Conservation (phyloP, 2,797 vertebrate species). For the Neomorphus geoffroyi region DNA sequence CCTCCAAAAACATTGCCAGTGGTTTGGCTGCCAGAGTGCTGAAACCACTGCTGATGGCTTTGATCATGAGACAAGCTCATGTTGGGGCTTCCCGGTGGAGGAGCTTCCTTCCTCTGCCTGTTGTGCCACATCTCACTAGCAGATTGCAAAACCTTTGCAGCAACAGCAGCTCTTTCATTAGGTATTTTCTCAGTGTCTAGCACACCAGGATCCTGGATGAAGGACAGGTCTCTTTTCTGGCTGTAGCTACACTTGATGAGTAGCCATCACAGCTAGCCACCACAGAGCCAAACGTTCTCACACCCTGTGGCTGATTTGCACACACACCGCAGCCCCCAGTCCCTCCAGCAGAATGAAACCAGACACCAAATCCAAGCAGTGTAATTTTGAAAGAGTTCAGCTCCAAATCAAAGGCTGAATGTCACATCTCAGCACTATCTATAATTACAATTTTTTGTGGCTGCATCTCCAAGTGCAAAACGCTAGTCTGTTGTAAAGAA, state of each 20-base stretch:
- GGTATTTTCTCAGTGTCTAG: not conserved
- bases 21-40: not conserved
- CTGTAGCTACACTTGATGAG: not conserved
- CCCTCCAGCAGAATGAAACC: not conserved
- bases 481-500: not conserved
- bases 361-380: not conserved
- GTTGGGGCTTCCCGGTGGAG: not conserved
- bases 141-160: not conserved
- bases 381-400: not conserved
- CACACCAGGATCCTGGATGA: not conserved
- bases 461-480: rapidly evolving
- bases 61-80: rapidly evolving
- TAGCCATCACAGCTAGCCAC: not conserved
- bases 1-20: rapidly evolving
- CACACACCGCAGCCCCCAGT: too few species aligned
- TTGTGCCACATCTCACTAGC: not conserved
- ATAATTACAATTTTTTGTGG: not conserved
- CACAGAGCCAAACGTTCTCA: not conserved
- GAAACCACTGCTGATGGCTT: not conserved
- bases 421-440: not conserved
- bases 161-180: not conserved
- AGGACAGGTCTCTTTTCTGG: not conserved
- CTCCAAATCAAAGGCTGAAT: not conserved
- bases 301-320: not conserved
- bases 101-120: not conserved